These are phyloP conservation scores for Dryobota labecula DNA, from an alignment of 2,888 invertebrate genomes.

Conservation along the genomic window DNA sequence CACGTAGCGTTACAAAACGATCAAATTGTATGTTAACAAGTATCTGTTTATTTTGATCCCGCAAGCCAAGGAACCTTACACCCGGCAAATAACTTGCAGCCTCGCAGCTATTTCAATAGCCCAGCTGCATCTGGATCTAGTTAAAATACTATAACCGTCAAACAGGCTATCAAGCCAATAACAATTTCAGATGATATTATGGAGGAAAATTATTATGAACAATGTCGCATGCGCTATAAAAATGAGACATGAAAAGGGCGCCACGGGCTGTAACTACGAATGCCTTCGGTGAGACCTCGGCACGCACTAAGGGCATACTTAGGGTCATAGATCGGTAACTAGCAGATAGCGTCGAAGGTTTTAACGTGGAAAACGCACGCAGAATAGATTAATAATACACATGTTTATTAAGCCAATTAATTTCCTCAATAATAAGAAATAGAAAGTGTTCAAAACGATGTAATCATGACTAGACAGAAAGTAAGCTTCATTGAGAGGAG, in stretches of 20 bases:
- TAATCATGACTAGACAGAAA: conserved; percentile 66
- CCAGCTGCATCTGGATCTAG: conserved; percentile 50
- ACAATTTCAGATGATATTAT: conserved; percentile 60
- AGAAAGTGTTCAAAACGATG: conserved; percentile 65
- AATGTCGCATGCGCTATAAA: conserved; percentile 82
- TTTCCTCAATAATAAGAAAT: conserved; percentile 66
- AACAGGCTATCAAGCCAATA: conserved; percentile 59
- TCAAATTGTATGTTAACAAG: conserved; percentile 42
- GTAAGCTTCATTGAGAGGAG: conserved; percentile 57
- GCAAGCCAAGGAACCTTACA: conserved; percentile 21
- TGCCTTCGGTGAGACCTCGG: conserved; percentile 79
- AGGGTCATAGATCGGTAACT: conserved; percentile 81
- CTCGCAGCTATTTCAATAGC: conserved; percentile 46
- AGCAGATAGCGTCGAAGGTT: conserved; percentile 79
- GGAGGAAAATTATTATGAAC: conserved; percentile 75
- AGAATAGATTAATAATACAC: conserved; percentile 78
- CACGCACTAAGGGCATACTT: conserved; percentile 85
- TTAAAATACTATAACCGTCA: conserved; percentile 62
- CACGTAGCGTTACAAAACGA: conserved; percentile 53
- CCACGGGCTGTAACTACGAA: conserved; percentile 67
- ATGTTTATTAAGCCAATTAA: conserved; percentile 69
- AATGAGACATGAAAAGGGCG: conserved; percentile 79
- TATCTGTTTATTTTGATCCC: conserved; percentile 35
- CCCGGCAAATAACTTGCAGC: conserved; percentile 43
- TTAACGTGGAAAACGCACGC: conserved; percentile 76